phyloP scores from a whole-genome alignment of 2,113 vertebrate species.

The Theristicus caerulescens region DNA sequence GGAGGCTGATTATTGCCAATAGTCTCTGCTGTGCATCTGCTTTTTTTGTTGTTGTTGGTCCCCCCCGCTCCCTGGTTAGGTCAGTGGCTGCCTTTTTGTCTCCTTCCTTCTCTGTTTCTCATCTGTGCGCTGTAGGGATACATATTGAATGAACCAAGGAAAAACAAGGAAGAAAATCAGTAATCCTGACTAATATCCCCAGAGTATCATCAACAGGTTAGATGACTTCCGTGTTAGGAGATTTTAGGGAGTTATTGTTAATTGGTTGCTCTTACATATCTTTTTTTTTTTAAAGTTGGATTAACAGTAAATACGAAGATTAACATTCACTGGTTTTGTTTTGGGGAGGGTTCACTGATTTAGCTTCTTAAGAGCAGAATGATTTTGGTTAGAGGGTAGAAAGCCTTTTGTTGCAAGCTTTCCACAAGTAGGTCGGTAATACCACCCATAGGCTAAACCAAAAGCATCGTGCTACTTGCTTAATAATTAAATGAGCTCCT shows the following conservation, averaged over 20 bases:
- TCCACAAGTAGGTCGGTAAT: neutral
- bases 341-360: neutral
- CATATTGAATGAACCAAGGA: neutral
- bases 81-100: constrained; percentile 25
- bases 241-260: neutral
- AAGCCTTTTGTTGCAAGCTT: neutral
- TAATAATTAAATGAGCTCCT: constrained; percentile 55
- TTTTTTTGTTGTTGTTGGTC: neutral
- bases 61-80: neutral
- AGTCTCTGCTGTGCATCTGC: neutral
- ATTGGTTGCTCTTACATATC: neutral
- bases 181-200: neutral
- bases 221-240: neutral
- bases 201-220: neutral
- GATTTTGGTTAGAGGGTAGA: neutral
- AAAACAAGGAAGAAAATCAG: neutral
- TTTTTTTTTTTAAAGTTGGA: neutral
- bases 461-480: neutral
- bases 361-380: neutral
- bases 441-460: constrained; percentile 44
- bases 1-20: constrained; percentile 16
- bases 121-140: fast-evolving
- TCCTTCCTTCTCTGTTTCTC: neutral
- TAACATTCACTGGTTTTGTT: neutral
- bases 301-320: neutral